A percentile compares a stretch with the other conserved stretches of the same genome.
Conservation (phyloP, 2,888 invertebrate genomes). For the Altica lythri region DNA sequence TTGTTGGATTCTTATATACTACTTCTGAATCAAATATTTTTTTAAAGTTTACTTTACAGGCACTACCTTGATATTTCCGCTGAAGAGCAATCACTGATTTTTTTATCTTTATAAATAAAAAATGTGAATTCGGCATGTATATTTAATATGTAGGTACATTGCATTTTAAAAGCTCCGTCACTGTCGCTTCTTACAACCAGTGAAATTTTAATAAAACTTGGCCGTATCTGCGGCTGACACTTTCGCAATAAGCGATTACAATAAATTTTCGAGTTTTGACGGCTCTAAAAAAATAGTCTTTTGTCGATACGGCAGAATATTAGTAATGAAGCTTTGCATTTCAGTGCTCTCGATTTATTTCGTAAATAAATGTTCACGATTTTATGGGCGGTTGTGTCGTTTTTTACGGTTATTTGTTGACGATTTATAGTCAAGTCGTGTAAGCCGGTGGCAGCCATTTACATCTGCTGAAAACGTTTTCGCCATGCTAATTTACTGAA, state of each 20-base stretch:
- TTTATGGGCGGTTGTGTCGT: slow-evolving; percentile 29
- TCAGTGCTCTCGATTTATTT: slow-evolving; percentile 32
- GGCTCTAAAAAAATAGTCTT: slow-evolving; percentile 24
- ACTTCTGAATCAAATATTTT: too few species aligned
- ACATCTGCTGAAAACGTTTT: slow-evolving; percentile 23
- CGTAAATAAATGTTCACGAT: slow-evolving; percentile 29
- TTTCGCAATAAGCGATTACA: slow-evolving; percentile 43
- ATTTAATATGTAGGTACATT: too few species aligned
- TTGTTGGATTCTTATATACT: too few species aligned
- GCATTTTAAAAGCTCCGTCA: slow-evolving; percentile 27
- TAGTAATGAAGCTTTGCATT: slow-evolving; percentile 32
- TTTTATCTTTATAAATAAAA: too few species aligned
- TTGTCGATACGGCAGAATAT: slow-evolving; percentile 30
- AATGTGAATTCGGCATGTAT: too few species aligned
- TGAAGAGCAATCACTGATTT: too few species aligned
- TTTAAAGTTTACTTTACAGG: too few species aligned
- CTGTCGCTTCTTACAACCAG: slow-evolving; percentile 21
- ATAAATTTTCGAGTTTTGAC: slow-evolving; percentile 32
- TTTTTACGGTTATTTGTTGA: slow-evolving; percentile 26
- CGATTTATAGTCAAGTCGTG: slow-evolving; percentile 25
- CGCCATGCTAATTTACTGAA: slow-evolving; percentile 20
- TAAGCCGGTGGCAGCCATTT: slow-evolving; percentile 17
- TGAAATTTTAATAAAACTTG: slow-evolving; percentile 41
- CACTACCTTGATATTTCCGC: too few species aligned
- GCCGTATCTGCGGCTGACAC: slow-evolving; percentile 42